Conservation (phyloP, 2,797 vertebrate species). For the Vipera ursinii region DNA sequence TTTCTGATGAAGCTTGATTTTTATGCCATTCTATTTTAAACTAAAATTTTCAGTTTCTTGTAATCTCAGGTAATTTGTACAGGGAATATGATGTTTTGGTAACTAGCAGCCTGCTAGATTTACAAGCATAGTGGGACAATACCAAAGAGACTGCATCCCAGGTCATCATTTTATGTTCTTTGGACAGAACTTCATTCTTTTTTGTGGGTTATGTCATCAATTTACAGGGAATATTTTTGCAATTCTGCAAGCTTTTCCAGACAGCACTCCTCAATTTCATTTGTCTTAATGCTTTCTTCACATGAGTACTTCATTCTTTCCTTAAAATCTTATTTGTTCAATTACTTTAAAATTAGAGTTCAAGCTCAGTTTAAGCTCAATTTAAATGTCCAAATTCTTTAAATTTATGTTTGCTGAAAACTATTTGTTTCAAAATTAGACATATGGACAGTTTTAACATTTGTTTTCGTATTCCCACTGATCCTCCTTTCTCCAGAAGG, state of each 20-base stretch:
- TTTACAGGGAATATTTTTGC: not conserved
- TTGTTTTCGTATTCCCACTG: not conserved
- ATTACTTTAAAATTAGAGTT: not conserved
- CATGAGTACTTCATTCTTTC: not conserved
- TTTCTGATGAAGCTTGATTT: not conserved
- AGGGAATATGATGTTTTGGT: not conserved
- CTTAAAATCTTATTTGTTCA: not conserved
- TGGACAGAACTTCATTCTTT: not conserved
- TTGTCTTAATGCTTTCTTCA: not conserved
- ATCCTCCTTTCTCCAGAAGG: not conserved
- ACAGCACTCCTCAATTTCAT: not conserved
- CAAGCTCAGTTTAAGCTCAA: not conserved
- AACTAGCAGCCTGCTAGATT: not conserved
- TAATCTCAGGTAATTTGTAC: not conserved
- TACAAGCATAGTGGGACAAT: not conserved
- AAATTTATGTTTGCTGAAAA: not conserved
- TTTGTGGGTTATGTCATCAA: not conserved
- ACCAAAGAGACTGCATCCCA: not conserved
- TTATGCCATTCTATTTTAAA: not conserved
- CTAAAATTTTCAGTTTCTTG: not conserved
- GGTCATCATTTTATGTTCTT: not conserved
- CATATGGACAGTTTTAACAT: not conserved
- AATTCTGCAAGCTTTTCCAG: not conserved
- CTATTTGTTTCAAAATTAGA: not conserved
- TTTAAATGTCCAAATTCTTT: not conserved